These are phyloP conservation scores for Melanchra persicariae DNA, from an alignment of 2,888 invertebrate species.

Conservation along the genomic window DNA sequence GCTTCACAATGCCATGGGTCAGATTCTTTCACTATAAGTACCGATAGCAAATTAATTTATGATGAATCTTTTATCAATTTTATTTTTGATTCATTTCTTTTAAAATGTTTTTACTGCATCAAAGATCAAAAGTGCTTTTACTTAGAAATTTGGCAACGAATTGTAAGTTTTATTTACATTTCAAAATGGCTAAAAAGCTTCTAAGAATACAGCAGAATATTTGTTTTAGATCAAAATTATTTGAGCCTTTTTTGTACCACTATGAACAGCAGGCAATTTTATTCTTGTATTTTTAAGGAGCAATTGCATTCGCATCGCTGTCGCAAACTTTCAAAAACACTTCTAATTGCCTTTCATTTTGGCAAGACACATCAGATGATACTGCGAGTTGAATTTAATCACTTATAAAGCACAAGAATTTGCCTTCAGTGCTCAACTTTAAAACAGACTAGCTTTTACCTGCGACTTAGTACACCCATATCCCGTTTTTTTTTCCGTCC, in stretches of 20 bases:
- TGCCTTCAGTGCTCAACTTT: background rate
- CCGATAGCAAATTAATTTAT: constrained; percentile 45
- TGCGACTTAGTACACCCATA: too few species aligned
- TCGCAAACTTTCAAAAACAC: too few species aligned
- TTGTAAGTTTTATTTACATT: constrained; percentile 10
- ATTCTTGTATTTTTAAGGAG: too few species aligned
- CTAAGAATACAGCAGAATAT: background rate
- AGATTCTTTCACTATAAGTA: constrained; percentile 73
- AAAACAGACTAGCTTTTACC: too few species aligned
- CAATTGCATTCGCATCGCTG: too few species aligned
- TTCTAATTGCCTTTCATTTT: too few species aligned
- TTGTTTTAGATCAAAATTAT: constrained; percentile 2
- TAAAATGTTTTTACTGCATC: background rate
- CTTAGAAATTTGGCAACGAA: background rate
- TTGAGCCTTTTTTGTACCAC: background rate
- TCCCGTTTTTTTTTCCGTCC: too few species aligned
- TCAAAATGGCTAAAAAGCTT: background rate
- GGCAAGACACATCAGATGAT: too few species aligned
- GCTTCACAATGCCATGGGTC: constrained; percentile 74
- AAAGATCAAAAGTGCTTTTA: background rate
- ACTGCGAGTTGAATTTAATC: too few species aligned
- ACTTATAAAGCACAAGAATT: too few species aligned
- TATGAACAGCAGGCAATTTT: too few species aligned
- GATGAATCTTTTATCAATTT: background rate
- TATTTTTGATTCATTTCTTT: background rate